phyloP scores from a whole-genome alignment of 2,797 vertebrate genomes.

The Chanos chanos region DNA sequence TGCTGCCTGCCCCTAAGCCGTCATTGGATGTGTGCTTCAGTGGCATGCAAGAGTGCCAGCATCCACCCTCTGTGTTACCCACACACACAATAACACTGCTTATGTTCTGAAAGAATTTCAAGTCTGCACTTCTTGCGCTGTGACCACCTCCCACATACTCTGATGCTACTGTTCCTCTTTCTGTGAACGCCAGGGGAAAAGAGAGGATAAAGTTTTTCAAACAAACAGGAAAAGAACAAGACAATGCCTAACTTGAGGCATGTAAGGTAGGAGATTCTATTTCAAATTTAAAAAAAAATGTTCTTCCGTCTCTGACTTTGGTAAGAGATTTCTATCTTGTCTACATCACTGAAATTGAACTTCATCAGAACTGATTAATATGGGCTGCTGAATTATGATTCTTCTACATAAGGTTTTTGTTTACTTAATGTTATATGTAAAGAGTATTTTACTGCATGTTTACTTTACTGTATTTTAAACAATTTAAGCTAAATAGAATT shows the following conservation, averaged over 20 bases:
- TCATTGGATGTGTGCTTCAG: conserved; percentile 40
- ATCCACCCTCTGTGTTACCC: conserved; percentile 53
- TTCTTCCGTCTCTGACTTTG: neutral
- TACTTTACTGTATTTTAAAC: too few relatives aligned
- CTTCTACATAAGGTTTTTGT: too few relatives aligned
- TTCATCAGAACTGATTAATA: too few relatives aligned
- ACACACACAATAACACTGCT: conserved; percentile 53
- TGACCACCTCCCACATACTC: conserved; percentile 54
- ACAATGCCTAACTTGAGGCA: conserved; percentile 5
- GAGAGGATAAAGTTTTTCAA: neutral
- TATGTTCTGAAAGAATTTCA: conserved; percentile 68
- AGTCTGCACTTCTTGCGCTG: conserved; percentile 59
- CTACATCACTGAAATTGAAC: conserved; percentile 64
- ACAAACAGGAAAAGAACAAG: conserved; percentile 1
- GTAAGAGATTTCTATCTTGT: conserved; percentile 35
- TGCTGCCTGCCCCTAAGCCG: conserved; percentile 48
- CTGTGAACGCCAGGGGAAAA: conserved; percentile 34
- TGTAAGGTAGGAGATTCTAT: conserved; percentile 27
- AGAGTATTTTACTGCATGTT: too few relatives aligned
- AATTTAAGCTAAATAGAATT: too few relatives aligned
- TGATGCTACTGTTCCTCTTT: conserved; percentile 43
- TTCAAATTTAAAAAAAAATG: neutral
- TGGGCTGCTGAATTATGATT: too few relatives aligned
- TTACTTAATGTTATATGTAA: too few relatives aligned
- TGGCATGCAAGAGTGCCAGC: conserved; percentile 42